Conservation (phyloP, 2,888 invertebrate genomes). For the Nemoura dubitans region DNA sequence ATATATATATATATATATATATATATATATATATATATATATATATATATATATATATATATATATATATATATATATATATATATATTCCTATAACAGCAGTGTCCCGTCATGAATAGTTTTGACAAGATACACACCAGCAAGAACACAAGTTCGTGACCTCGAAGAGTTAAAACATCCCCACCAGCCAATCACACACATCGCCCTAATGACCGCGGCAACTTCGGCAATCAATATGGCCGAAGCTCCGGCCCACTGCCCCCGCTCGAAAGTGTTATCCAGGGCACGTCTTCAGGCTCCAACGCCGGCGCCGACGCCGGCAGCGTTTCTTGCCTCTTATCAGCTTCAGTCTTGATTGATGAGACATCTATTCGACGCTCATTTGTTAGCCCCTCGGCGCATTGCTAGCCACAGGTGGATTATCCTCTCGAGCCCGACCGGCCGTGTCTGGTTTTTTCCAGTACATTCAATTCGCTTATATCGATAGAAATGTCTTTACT, state of each 20-base stretch:
- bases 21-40: too few species aligned
- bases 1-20: too few species aligned
- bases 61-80: too few species aligned
- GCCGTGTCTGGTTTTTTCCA: background rate
- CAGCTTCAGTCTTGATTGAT: constrained; percentile 33
- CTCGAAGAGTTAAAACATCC: too few species aligned
- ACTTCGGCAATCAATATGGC: background rate
- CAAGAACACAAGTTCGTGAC: too few species aligned
- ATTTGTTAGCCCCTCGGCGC: constrained; percentile 36
- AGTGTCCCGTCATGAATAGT: too few species aligned
- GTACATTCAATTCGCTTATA: constrained; percentile 10
- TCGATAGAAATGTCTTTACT: background rate
- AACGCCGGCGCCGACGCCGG: background rate
- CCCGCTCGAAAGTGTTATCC: background rate
- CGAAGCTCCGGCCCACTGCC: background rate
- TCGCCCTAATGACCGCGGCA: background rate
- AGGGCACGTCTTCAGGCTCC: background rate
- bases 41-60: too few species aligned
- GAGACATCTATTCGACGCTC: constrained; percentile 31
- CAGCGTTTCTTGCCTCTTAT: constrained; percentile 27
- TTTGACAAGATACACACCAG: too few species aligned
- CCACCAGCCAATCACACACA: background rate
- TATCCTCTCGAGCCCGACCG: background rate
- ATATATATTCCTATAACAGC: too few species aligned
- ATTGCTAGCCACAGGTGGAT: constrained; percentile 36